Conservation (phyloP, 2,113 vertebrate species). For the Prunella himalayana region DNA sequence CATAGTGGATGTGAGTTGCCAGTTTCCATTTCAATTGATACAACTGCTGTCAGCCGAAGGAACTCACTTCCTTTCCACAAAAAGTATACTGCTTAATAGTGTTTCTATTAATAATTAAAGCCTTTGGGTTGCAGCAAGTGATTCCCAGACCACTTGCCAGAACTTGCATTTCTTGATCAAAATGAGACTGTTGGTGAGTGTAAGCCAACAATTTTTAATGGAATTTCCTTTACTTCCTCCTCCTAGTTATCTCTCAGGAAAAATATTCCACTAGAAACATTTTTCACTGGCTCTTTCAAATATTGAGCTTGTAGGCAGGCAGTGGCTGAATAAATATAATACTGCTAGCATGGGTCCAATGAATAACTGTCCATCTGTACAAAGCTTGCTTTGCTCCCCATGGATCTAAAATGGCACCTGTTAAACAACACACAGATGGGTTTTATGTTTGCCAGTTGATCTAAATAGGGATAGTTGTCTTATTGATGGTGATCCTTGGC, state of each 20-base stretch:
- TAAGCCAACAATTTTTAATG: not conserved
- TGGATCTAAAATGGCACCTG: slow-evolving; percentile 64
- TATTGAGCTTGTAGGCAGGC: not conserved
- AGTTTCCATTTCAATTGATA: not conserved
- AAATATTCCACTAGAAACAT: slow-evolving; percentile 18
- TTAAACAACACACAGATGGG: slow-evolving; percentile 64
- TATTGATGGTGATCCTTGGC: slow-evolving; percentile 41
- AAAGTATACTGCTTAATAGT: not conserved
- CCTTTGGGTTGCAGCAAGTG: not conserved
- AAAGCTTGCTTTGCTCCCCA: slow-evolving; percentile 53
- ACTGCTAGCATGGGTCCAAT: slow-evolving; percentile 6
- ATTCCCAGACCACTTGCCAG: not conserved
- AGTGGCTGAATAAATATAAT: slow-evolving; percentile 43
- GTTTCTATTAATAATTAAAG: not conserved
- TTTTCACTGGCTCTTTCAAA: slow-evolving; percentile 16
- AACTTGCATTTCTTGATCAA: not conserved
- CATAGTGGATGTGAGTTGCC: not conserved
- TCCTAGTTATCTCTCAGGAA: not conserved
- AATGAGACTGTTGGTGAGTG: not conserved
- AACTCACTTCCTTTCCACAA: not conserved
- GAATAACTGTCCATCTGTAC: slow-evolving; percentile 59
- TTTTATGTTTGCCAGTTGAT: slow-evolving; percentile 59
- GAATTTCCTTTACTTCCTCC: slow-evolving; percentile 10
- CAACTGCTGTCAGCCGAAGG: not conserved
- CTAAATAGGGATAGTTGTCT: slow-evolving; percentile 25